Evolutionary conservation across 2,888 invertebrate genomes (phyloP), one percentile per base, ranked within the genome.

Genomic region (Hermodice carunculata): DNA sequence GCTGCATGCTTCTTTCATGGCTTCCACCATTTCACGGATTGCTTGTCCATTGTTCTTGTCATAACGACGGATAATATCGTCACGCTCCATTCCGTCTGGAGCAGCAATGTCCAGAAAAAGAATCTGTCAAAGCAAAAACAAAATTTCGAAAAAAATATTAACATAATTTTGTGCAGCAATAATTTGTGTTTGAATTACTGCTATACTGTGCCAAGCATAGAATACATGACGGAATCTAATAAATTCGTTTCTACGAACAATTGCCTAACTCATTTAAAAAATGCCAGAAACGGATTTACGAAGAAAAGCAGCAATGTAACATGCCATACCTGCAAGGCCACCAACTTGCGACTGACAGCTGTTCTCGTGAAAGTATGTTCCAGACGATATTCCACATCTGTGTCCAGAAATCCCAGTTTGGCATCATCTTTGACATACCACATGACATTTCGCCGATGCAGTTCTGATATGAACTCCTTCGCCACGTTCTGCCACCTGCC

Each of bases 361-460:
- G 81, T 81, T 32, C 71, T 64, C 34, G 54, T 51, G 6, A 78
- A 67, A 0, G 81, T 81, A 31, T 73, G 56, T 28, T 62, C 54
- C 5, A 81, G 68, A 40, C 81, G 60, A 66, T 78, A 78, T 17
- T n/a, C n/a, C n/a, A n/a, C n/a, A n/a, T n/a, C n/a, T n/a, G n/a
- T n/a, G n/a, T n/a, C n/a, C n/a, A n/a, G 64, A 67, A 73, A 74
- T 1, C 81, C 81, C 26, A 80, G 74, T 53, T 78, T 74, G 1
- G 67, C 62, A 51, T 80, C 78, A n/a, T 80, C 81, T 58, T 80
- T 80, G n/a, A 81, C 81, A 46, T 78, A 81, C 79, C 79, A 80
- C 78, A 80, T 81, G 17, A 80, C 79, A 52, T 79, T 78, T 3
- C 81, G 67, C 34, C 61, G 65, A 74, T 75, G 78, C 26, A 77